A percentile compares a stretch with the other conserved stretches of the same genome.
Conservation (phyloP, 2,797 vertebrate genomes). For the Gambelia wislizenii region DNA sequence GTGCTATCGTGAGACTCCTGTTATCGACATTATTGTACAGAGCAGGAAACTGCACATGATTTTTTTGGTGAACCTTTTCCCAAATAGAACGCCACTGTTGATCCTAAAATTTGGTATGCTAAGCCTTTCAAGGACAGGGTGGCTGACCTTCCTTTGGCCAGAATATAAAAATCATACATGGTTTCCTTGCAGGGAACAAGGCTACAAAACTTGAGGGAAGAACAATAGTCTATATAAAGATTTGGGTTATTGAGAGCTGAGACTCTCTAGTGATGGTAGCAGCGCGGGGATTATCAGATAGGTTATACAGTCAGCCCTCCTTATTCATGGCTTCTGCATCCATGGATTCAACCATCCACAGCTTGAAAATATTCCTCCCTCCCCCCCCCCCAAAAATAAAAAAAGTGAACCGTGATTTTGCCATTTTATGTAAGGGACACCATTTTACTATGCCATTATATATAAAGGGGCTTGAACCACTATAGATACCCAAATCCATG, state of each 20-base stretch:
- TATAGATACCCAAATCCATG: no score
- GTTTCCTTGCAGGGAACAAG: not conserved
- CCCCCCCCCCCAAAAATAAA: no score
- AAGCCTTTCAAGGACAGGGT: not conserved
- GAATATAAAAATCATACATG: not conserved
- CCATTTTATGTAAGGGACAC: no score
- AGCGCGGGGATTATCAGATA: not conserved
- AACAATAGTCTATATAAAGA: not conserved
- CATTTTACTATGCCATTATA: no score
- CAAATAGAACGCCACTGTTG: not conserved
- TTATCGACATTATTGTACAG: constrained; percentile 18
- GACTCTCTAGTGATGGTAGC: not conserved
- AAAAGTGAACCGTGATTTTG: no score
- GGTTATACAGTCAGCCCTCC: no score
- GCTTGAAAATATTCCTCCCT: no score
- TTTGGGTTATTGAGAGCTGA: not conserved
- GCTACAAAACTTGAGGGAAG: not conserved
- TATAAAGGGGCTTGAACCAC: no score
- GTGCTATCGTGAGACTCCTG: not conserved
- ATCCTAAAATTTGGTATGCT: not conserved
- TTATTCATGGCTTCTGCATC: no score
- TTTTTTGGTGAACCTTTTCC: not conserved
- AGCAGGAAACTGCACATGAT: not conserved
- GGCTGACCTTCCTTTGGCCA: not conserved
- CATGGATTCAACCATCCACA: no score